Conservation (phyloP, 1,140 invertebrate genomes). For the Alviniconcha marisindica region DNA sequence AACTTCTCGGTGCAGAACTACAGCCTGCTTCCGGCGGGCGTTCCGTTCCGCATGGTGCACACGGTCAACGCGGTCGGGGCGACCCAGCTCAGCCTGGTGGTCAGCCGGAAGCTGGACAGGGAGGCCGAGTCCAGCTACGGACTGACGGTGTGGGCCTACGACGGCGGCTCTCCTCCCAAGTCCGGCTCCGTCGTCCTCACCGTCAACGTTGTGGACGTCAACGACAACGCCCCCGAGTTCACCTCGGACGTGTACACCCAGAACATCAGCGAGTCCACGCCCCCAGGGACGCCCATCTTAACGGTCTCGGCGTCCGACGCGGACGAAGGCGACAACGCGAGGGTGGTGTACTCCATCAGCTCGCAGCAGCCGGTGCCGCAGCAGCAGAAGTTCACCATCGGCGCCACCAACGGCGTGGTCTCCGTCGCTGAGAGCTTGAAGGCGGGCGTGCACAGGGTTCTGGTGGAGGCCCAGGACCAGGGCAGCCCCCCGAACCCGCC, state of each 20-base stretch:
- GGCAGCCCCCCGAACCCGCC: constrained; percentile 74
- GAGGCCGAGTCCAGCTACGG: constrained; percentile 88
- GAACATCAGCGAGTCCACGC: constrained; percentile 76
- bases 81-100: constrained; percentile 48
- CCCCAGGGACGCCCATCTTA: constrained; percentile 72
- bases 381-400: constrained; percentile 34
- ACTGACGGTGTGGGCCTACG: constrained; percentile 90
- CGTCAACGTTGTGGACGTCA: constrained; percentile 88
- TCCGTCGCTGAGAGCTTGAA: constrained; percentile 26
- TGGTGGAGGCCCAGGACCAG: constrained; percentile 76
- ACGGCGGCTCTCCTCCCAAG: constrained; percentile 92
- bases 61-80: constrained; percentile 41
- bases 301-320: constrained; percentile 87
- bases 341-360: constrained; percentile 83
- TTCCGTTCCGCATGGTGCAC: constrained; percentile 45
- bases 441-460: constrained; percentile 73
- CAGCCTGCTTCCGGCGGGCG: constrained; percentile 46
- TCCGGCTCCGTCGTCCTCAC: constrained; percentile 87
- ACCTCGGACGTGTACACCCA: constrained; percentile 87
- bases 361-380: constrained; percentile 46
- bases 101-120: constrained; percentile 84
- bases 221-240: constrained; percentile 93
- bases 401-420: constrained; percentile 35
- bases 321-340: constrained; percentile 93
- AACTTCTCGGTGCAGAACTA: constrained; percentile 58